Conservation (phyloP, 2,113 vertebrate genomes). For the Gambusia affinis region DNA sequence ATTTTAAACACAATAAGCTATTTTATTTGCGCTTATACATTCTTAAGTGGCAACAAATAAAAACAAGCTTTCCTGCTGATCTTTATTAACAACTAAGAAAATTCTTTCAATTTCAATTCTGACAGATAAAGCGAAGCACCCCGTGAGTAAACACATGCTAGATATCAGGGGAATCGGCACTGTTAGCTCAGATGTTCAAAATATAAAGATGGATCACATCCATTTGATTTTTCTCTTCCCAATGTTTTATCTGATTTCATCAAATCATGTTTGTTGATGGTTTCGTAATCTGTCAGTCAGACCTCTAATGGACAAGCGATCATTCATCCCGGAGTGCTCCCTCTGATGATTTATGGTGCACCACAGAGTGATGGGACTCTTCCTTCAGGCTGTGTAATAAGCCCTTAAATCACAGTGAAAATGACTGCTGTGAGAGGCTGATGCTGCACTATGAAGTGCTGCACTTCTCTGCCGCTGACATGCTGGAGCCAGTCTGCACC, state of each 20-base stretch:
- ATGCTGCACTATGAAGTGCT: conserved; percentile 51
- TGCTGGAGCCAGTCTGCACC: conserved; percentile 47
- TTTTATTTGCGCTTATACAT: background rate
- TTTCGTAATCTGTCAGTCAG: conserved; percentile 58
- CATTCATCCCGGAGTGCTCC: conserved; percentile 31
- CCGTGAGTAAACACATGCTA: conserved; percentile 19
- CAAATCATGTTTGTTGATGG: conserved; percentile 54
- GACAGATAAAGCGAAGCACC: conserved; percentile 3
- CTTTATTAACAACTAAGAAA: conserved; percentile 18
- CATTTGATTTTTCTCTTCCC: conserved; percentile 44
- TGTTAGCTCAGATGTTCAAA: conserved; percentile 42
- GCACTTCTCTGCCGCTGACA: conserved; percentile 57
- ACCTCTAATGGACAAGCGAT: conserved; percentile 39
- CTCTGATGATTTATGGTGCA: conserved; percentile 37
- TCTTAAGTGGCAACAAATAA: conserved; percentile 18
- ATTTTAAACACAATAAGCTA: background rate
- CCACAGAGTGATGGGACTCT: conserved; percentile 26
- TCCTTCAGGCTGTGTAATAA: conserved; percentile 60
- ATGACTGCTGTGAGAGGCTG: conserved; percentile 63
- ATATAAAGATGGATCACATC: conserved; percentile 32
- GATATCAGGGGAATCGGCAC: conserved; percentile 7
- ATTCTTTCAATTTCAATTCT: background rate
- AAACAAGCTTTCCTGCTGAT: background rate
- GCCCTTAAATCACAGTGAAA: conserved; percentile 68
- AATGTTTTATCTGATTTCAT: conserved; percentile 44